Percentiles rank a stretch among this genome's conserved stretches.
Evolutionary conservation across 1,140 invertebrate genomes (phyloP).

Genomic region (Dreissena rostriformis): DNA sequence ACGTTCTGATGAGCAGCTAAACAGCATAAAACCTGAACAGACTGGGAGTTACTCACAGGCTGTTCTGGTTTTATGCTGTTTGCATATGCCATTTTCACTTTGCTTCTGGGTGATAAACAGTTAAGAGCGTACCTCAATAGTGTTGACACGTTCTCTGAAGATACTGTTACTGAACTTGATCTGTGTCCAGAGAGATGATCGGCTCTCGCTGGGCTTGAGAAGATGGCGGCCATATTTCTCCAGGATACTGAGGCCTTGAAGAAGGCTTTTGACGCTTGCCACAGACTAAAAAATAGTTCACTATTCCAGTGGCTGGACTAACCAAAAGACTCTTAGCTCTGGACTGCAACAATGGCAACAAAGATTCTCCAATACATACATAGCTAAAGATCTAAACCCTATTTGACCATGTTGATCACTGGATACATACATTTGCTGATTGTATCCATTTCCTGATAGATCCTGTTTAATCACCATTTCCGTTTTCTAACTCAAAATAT

Average conservation of each 20-base stretch:
- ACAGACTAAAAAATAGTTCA: slow-evolving; percentile 42
- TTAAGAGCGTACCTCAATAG: slow-evolving; percentile 52
- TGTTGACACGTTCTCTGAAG: slow-evolving; percentile 60
- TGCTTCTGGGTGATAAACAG: too few relatives aligned
- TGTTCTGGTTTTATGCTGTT: too few relatives aligned
- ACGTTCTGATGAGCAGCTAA: too few relatives aligned
- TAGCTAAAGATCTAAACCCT: neutral
- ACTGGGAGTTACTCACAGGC: too few relatives aligned
- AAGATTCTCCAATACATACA: neutral
- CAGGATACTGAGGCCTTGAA: slow-evolving; percentile 61
- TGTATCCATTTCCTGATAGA: too few relatives aligned
- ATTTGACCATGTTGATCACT: neutral
- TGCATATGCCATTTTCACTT: too few relatives aligned
- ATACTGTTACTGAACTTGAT: slow-evolving; percentile 66
- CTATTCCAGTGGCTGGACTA: too few relatives aligned
- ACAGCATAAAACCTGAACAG: too few relatives aligned
- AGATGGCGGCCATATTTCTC: slow-evolving; percentile 69
- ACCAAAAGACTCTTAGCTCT: neutral
- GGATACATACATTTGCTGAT: too few relatives aligned
- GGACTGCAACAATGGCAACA: neutral
- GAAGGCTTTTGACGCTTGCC: slow-evolving; percentile 50
- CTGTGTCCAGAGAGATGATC: slow-evolving; percentile 62
- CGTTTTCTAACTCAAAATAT: too few relatives aligned
- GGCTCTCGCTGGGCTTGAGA: slow-evolving; percentile 51
- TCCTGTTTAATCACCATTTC: too few relatives aligned